Percentiles rank a stretch among this genome's conserved stretches.
Evolutionary conservation across 2,797 vertebrate genomes (phyloP).

Genomic region (Sebastes kiyomatsui): DNA sequence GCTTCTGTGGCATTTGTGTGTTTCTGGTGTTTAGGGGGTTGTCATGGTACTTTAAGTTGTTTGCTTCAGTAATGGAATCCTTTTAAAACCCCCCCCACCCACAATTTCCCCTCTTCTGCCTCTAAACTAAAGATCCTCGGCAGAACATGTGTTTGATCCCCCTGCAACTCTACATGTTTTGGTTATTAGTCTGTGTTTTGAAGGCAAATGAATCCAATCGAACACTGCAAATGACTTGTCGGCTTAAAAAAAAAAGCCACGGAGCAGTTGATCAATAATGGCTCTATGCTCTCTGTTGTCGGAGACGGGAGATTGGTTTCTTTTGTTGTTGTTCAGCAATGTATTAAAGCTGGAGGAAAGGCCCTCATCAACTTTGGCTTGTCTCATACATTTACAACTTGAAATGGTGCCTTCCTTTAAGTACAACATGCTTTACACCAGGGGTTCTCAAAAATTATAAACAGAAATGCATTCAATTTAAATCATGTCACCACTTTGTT

Average conservation of each 20-base stretch:
- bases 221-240: constrained; percentile 23
- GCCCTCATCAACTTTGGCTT: not conserved
- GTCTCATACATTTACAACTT: not conserved
- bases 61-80: constrained; percentile 19
- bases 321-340: constrained; percentile 10
- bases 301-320: not conserved
- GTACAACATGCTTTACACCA: not conserved
- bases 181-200: constrained; percentile 57
- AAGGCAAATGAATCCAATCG: constrained; percentile 53
- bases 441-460: no score
- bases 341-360: not conserved
- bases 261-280: constrained; percentile 5
- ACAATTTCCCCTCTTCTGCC: not conserved
- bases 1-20: not conserved
- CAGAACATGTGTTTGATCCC: constrained; percentile 42
- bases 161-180: constrained; percentile 43
- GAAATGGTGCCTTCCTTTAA: not conserved
- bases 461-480: no score
- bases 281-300: not conserved
- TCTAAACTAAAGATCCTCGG: constrained; percentile 20
- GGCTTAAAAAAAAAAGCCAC: not conserved
- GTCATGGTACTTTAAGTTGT: constrained; percentile 25
- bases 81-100: not conserved
- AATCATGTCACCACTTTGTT: no score
- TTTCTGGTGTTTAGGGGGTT: constrained; percentile 12